phyloP scores from a whole-genome alignment of 2,797 vertebrate species.

The Morelia viridis region DNA sequence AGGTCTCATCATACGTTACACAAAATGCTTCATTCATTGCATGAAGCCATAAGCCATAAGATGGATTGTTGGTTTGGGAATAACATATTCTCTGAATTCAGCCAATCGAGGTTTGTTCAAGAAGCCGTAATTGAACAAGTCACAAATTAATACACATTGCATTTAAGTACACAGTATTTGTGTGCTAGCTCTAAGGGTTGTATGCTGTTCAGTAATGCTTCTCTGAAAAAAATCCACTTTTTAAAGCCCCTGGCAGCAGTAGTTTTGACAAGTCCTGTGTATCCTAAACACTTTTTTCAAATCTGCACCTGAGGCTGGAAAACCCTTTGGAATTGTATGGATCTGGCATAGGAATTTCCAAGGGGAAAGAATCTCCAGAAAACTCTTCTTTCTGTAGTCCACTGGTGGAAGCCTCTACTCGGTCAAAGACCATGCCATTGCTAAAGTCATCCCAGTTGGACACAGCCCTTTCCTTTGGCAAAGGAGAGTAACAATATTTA shows the following conservation, averaged over 20 bases:
- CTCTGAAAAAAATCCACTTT: not conserved
- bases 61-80: not conserved
- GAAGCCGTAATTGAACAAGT: not conserved
- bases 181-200: not conserved
- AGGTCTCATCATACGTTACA: not conserved
- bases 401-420: not conserved
- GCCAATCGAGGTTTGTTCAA: not conserved
- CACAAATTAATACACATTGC: not conserved
- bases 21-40: not conserved
- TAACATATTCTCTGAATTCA: not conserved
- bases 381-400: no score
- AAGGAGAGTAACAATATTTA: not conserved
- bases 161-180: not conserved
- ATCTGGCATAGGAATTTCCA: not conserved
- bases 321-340: not conserved
- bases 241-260: not conserved
- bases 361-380: not conserved
- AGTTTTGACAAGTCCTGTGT: not conserved
- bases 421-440: not conserved
- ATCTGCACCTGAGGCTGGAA: not conserved
- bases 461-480: not conserved
- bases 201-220: not conserved
- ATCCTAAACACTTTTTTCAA: not conserved
- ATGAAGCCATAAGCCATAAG: not conserved
- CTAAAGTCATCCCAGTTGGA: not conserved